Base-by-base conservation (phyloP, 2,888 invertebrate genomes). In the Yponomeuta malinellus region DNA sequence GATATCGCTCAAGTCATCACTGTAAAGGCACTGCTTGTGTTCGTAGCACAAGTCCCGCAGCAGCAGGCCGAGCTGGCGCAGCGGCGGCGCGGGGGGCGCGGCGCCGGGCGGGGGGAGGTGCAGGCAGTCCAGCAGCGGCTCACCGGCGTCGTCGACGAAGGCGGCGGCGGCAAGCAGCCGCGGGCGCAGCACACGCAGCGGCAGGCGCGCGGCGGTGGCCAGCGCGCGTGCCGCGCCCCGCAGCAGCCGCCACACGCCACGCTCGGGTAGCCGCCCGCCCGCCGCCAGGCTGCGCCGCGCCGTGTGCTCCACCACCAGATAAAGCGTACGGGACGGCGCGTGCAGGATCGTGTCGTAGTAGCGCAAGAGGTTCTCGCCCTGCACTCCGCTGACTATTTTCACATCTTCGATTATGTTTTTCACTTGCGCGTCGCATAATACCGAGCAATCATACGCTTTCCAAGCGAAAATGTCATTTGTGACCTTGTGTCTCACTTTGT, bases 401-500 rank as follows among this genome's bases (percentile, higher is more conserved):
- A 90, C 90, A 82, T 92, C 92, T 75, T 82, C 84, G 59, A 80
- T 84, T 74, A 90, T 83, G 78, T 84, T 87, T 81, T 89, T 84
- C 83, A 92, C 85, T 81, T 90, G 87, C 79, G 87, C 83, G 78
- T 85, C 83, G 72, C 87, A 83, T 79, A 85, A 88, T 77, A 83
- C 81, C 74, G 86, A 85, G 76, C 91, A 92, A 79, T 92, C 83
- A 83, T 83, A 88, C 74, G 92, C 92, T 82, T 89, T 90, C 92
- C 92, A 93, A 78, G 89, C 87, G 80, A 89, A 90, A 82, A 91
- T 86, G 78, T 88, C 87, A 81, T 88, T 87, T 75, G 89, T 91
- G 87, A 88, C 89, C 89, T 92, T 92, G 88, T 92, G 91, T 77
- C 85, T 85, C 77, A 93, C 92, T 88, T 92, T 92, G 76, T 92